Evolutionary conservation across 2,797 vertebrate genomes (phyloP).

Genomic region (Hylomyscus alleni): DNA sequence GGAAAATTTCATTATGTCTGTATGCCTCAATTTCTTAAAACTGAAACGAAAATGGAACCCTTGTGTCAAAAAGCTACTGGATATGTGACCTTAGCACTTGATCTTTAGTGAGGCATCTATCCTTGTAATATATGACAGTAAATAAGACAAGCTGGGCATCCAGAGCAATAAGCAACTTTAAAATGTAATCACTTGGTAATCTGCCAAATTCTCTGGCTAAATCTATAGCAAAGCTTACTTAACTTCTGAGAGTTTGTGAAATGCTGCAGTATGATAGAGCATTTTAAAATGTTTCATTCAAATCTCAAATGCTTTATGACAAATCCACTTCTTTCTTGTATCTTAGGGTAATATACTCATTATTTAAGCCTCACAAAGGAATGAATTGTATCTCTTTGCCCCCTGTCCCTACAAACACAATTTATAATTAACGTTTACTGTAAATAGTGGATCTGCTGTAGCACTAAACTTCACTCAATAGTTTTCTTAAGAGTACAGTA

Average conservation of each 20-base stretch:
- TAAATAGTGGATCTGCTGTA: slow-evolving; percentile 21
- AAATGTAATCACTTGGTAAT: slow-evolving; percentile 60
- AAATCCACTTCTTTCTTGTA: slow-evolving; percentile 65
- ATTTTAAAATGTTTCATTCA: slow-evolving; percentile 39
- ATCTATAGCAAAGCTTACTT: slow-evolving; percentile 61
- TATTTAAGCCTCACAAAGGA: slow-evolving; percentile 49
- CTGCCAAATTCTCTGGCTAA: slow-evolving; percentile 69
- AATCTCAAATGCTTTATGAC: slow-evolving; percentile 56
- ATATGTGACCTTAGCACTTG: background rate
- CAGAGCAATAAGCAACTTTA: slow-evolving; percentile 9
- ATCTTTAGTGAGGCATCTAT: slow-evolving; percentile 3
- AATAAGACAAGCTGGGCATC: slow-evolving; percentile 47
- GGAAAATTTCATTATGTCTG: background rate
- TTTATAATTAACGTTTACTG: slow-evolving; percentile 59
- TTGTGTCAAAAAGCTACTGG: slow-evolving; percentile 8
- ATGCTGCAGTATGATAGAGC: slow-evolving; percentile 28
- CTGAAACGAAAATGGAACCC: slow-evolving; percentile 35
- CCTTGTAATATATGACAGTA: slow-evolving; percentile 49
- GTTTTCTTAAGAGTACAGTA: slow-evolving; percentile 52
- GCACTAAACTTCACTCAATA: slow-evolving; percentile 20
- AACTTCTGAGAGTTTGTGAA: slow-evolving; percentile 68
- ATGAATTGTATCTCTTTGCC: slow-evolving; percentile 39
- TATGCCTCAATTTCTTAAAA: slow-evolving; percentile 53
- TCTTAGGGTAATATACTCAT: slow-evolving; percentile 54
- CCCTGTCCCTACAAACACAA: slow-evolving; percentile 6